A percentile compares a stretch with the other conserved stretches of the same genome.
Conservation (phyloP, 2,113 vertebrate genomes). For the Pogona vitticeps region DNA sequence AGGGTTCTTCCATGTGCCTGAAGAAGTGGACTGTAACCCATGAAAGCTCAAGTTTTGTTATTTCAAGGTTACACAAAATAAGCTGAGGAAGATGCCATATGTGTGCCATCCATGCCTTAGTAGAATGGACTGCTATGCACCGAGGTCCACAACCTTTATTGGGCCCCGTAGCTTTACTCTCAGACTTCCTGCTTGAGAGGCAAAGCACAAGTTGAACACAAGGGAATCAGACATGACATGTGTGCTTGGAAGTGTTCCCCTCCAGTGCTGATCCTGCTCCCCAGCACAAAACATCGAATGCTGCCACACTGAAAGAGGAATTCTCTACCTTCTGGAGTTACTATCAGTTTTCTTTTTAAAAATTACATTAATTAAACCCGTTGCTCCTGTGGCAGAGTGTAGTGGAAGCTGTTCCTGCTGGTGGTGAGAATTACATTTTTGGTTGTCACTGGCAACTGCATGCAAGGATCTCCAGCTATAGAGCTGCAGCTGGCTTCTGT, state of each 20-base stretch:
- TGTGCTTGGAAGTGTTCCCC: not conserved
- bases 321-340: not conserved
- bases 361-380: not conserved
- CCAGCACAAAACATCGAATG: not conserved
- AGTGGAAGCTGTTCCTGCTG: not conserved
- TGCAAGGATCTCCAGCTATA: slow-evolving; percentile 5
- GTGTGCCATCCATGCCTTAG: too few species aligned
- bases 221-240: not conserved
- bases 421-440: slow-evolving; percentile 10
- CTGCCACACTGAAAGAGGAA: not conserved
- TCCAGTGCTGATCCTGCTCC: not conserved
- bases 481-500: slow-evolving; percentile 38
- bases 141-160: too few species aligned
- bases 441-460: slow-evolving; percentile 10
- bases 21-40: too few species aligned
- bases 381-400: not conserved
- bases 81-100: too few species aligned
- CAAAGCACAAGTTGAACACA: not conserved
- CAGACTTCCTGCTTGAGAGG: not conserved
- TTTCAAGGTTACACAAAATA: too few species aligned
- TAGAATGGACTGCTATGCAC: too few species aligned
- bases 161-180: not conserved
- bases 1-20: too few species aligned
- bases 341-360: not conserved
- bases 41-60: not conserved